phyloP scores from a whole-genome alignment of 2,888 invertebrate genomes.

The Serripes groenlandicus region DNA sequence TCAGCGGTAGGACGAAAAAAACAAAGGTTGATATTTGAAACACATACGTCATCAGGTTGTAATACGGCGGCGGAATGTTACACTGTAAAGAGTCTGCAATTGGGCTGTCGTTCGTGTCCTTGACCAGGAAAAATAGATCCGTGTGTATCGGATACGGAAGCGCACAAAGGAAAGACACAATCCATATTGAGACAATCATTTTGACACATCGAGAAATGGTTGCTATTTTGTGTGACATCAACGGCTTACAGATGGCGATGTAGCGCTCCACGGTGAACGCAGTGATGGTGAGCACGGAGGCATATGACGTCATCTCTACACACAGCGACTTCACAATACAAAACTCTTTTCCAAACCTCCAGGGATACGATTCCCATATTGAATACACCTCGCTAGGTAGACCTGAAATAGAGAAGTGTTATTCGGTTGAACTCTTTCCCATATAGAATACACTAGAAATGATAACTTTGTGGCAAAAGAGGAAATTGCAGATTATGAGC shows the following conservation, averaged over 20 bases:
- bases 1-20: conserved; percentile 92
- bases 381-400: conserved; percentile 33
- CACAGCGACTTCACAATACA: conserved; percentile 87
- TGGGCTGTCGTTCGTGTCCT: conserved; percentile 60
- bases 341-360: conserved; percentile 86
- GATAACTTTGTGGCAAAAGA: conserved; percentile 17
- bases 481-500: not conserved
- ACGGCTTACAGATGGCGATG: conserved; percentile 95
- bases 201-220: conserved; percentile 92
- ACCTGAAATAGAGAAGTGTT: conserved; percentile 31
- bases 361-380: conserved; percentile 76
- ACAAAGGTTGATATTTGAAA: conserved; percentile 93
- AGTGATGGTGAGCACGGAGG: conserved; percentile 96
- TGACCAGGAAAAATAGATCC: conserved; percentile 77
- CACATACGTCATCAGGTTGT: conserved; percentile 85
- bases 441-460: conserved; percentile 29
- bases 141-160: conserved; percentile 84
- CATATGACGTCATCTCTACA: conserved; percentile 91
- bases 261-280: conserved; percentile 94
- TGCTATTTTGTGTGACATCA: conserved; percentile 93
- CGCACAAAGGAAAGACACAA: conserved; percentile 91
- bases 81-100: conserved; percentile 79
- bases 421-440: no score
- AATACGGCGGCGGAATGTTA: conserved; percentile 77
- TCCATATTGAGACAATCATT: conserved; percentile 95